Percentiles rank a stretch among this genome's conserved stretches.
Conservation (phyloP, 2,888 invertebrate species). For the Cerastis leucographa region DNA sequence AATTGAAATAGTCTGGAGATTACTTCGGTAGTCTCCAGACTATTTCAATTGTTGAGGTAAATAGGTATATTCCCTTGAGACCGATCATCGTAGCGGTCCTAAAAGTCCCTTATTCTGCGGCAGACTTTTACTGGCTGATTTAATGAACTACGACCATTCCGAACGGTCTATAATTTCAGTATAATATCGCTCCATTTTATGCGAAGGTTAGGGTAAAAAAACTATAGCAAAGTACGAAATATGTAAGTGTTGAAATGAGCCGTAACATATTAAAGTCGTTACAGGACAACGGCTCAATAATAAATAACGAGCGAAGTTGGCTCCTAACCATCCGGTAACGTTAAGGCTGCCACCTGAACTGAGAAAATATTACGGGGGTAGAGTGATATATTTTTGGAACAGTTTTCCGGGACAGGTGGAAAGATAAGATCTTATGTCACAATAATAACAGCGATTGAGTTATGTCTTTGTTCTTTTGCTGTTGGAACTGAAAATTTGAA, state of each 20-base stretch:
- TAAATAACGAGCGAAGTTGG: constrained; percentile 75
- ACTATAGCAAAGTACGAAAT: constrained; percentile 50
- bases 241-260: constrained; percentile 64
- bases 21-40: constrained; percentile 10
- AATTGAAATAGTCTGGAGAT: too few species aligned
- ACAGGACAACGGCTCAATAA: constrained; percentile 75
- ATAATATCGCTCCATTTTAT: constrained; percentile 38
- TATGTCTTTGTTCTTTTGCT: constrained; percentile 27
- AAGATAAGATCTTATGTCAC: constrained; percentile 58
- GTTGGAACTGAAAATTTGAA: neutral
- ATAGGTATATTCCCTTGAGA: constrained; percentile 28
- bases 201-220: constrained; percentile 39
- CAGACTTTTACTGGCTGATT: constrained; percentile 46
- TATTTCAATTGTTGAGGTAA: constrained; percentile 30
- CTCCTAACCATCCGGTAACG: constrained; percentile 65
- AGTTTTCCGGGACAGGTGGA: constrained; percentile 58
- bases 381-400: constrained; percentile 64
- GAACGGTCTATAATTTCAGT: constrained; percentile 46
- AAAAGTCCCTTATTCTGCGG: constrained; percentile 36
- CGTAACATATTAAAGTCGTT: constrained; percentile 67
- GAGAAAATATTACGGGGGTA: constrained; percentile 62
- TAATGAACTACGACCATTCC: constrained; percentile 50
- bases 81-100: constrained; percentile 27
- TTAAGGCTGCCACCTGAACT: constrained; percentile 67
- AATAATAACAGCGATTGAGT: constrained; percentile 60